A percentile compares a stretch with the other conserved stretches of the same genome.
Evolutionary conservation across 2,113 vertebrate genomes (phyloP).

Genomic region (Thalassarche chlororhynchos): DNA sequence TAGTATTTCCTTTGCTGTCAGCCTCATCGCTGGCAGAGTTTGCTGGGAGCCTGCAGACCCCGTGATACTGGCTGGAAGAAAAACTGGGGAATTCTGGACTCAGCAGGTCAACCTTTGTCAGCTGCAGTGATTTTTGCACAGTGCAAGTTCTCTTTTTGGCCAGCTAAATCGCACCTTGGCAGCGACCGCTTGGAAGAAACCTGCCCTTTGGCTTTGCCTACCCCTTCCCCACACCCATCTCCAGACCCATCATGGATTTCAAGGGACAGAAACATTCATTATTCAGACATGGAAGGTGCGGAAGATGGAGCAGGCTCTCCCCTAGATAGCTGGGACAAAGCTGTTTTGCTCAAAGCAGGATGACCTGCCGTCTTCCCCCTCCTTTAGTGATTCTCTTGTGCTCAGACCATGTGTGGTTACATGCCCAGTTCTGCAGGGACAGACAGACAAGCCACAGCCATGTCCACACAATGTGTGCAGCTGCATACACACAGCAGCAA

Average conservation of each 20-base stretch:
- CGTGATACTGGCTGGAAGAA: neutral
- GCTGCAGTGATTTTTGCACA: neutral
- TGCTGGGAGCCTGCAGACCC: neutral
- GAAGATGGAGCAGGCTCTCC: neutral
- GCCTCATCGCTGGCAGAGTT: neutral
- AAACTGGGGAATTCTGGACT: neutral
- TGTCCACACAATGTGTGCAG: rapidly evolving
- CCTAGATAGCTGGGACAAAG: neutral
- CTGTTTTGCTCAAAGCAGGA: neutral
- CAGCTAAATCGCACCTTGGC: neutral
- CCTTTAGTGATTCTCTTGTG: neutral
- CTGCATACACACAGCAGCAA: neutral
- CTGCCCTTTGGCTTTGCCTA: neutral
- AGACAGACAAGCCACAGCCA: neutral
- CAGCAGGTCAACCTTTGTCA: neutral
- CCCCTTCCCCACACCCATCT: neutral
- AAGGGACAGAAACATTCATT: neutral
- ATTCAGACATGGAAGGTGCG: rapidly evolving
- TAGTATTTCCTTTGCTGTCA: rapidly evolving
- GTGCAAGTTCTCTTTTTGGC: neutral
- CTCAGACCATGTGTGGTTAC: neutral
- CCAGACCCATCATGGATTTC: neutral
- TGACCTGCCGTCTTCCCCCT: neutral
- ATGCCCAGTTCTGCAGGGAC: neutral
- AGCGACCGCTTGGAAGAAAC: neutral